Percentiles rank a stretch among this genome's conserved stretches.
Conservation (phyloP, 2,113 vertebrate genomes). For the Craseonycteris thonglongyai region DNA sequence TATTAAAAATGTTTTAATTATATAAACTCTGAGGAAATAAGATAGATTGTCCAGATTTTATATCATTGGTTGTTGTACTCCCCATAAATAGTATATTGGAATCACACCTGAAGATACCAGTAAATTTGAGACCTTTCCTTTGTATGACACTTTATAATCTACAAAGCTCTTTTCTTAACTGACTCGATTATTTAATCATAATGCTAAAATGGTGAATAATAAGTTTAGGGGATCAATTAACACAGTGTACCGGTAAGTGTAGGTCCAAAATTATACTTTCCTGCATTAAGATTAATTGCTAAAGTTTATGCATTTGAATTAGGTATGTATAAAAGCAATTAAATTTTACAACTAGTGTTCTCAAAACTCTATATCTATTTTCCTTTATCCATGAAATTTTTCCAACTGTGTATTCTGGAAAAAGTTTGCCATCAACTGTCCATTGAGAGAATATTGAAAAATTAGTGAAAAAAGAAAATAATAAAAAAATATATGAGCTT, state of each 20-base stretch:
- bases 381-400: neutral
- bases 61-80: neutral
- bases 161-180: neutral
- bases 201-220: neutral
- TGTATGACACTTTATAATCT: neutral
- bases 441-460: neutral
- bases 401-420: neutral
- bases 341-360: neutral
- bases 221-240: neutral
- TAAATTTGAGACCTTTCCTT: neutral
- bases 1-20: neutral
- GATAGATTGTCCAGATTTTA: neutral
- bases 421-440: neutral
- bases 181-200: neutral
- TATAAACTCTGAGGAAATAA: neutral
- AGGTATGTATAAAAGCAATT: neutral
- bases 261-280: neutral
- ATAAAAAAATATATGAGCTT: no score
- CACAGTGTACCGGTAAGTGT: neutral
- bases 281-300: neutral
- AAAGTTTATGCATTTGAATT: neutral
- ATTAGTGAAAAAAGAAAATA: no score
- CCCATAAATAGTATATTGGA: neutral
- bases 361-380: neutral
- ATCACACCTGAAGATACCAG: neutral